A percentile compares a stretch with the other conserved stretches of the same genome.
These are phyloP conservation scores for Tyto alba DNA, from an alignment of 2,113 vertebrate species.

Conservation along the genomic window DNA sequence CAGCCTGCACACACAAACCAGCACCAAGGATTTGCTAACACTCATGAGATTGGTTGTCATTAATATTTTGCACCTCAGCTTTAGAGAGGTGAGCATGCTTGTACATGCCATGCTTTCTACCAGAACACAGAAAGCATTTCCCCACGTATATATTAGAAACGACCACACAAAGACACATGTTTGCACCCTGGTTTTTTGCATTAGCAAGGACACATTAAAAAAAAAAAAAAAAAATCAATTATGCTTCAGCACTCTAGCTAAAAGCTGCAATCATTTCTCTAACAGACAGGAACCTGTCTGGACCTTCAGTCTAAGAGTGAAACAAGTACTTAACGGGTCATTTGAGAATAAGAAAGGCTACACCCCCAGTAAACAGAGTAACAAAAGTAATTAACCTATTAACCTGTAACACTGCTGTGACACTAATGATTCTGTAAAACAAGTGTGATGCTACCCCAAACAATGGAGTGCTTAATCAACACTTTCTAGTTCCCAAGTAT, in stretches of 20 bases:
- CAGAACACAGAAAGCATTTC: not conserved
- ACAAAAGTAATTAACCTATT: constrained; percentile 14
- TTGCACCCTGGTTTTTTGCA: not conserved
- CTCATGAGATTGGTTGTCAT: not conserved
- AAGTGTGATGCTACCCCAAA: not conserved
- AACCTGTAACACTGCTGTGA: not conserved
- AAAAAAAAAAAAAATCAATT: not conserved
- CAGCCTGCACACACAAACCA: not conserved
- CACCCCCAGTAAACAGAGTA: not conserved
- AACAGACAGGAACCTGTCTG: not conserved
- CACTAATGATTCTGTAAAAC: not conserved
- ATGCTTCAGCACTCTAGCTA: not conserved
- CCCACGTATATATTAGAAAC: fast-evolving
- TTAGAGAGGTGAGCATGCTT: not conserved
- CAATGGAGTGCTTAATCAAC: not conserved
- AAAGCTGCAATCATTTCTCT: not conserved
- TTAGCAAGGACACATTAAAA: not conserved
- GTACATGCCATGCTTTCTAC: not conserved
- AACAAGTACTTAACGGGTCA: not conserved
- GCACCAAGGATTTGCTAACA: too few relatives aligned
- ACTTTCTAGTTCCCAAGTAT: not conserved
- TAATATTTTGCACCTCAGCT: not conserved
- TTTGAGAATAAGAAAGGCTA: not conserved
- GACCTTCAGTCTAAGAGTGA: not conserved
- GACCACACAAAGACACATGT: not conserved